A percentile compares a stretch with the other conserved stretches of the same genome.
phyloP scores from a whole-genome alignment of 2,888 invertebrate species.

The Heliconius aoede region DNA sequence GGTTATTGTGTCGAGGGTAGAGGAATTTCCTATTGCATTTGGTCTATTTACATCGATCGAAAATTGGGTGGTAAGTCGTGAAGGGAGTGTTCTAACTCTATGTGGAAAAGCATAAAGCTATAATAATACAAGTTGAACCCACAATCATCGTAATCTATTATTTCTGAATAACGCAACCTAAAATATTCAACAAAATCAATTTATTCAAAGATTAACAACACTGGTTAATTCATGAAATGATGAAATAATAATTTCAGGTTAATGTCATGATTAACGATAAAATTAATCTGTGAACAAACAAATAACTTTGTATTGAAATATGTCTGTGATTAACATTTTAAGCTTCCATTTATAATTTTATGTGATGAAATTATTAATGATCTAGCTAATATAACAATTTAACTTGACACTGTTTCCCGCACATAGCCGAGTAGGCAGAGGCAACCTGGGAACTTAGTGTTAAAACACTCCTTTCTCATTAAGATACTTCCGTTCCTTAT shows the following conservation, averaged over 20 bases:
- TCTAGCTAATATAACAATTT: no score
- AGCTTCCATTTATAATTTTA: constrained; percentile 13
- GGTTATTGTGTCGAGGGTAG: neutral
- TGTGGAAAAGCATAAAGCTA: neutral
- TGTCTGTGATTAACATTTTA: constrained; percentile 15
- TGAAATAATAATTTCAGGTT: constrained; percentile 12
- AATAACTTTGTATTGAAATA: constrained; percentile 6
- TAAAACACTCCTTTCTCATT: no score
- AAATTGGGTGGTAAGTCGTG: no score
- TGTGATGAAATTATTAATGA: neutral
- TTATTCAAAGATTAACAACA: neutral
- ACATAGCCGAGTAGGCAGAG: no score
- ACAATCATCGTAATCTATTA: neutral
- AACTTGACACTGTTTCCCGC: no score
- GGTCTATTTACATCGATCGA: neutral
- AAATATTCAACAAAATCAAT: neutral
- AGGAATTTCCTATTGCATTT: fast-evolving
- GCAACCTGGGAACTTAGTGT: no score
- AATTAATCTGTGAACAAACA: constrained; percentile 18
- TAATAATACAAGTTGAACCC: neutral
- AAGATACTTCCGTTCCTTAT: no score
- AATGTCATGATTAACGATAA: constrained; percentile 13
- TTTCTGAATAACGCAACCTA: neutral
- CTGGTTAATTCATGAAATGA: neutral
- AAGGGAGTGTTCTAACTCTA: neutral